phyloP scores from a whole-genome alignment of 1,140 invertebrate species.

The Drosophila ananassae region DNA sequence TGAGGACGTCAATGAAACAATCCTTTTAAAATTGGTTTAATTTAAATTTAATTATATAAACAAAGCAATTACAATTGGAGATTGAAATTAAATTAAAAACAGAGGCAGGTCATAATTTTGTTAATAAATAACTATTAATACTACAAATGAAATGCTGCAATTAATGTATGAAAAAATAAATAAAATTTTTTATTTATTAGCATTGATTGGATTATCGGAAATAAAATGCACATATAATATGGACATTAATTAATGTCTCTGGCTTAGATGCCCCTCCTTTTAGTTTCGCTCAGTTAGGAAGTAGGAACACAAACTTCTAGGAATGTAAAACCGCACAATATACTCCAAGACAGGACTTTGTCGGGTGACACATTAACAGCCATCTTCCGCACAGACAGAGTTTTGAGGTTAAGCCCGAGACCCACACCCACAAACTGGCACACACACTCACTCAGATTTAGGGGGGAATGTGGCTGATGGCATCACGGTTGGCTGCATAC shows the following conservation, averaged over 20 bases:
- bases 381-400: slow-evolving; percentile 56
- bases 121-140: not conserved
- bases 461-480: slow-evolving; percentile 26
- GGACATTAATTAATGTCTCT: not conserved
- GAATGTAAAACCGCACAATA: not conserved
- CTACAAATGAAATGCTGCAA: not conserved
- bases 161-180: not conserved
- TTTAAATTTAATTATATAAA: not conserved
- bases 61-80: too few relatives aligned
- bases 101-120: not conserved
- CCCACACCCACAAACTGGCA: slow-evolving; percentile 17
- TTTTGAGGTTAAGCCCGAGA: slow-evolving; percentile 57
- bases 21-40: not conserved
- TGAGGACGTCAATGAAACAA: not conserved
- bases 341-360: slow-evolving; percentile 13
- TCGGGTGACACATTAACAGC: slow-evolving; percentile 51
- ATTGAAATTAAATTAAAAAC: not conserved
- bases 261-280: too few relatives aligned
- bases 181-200: not conserved
- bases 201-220: not conserved
- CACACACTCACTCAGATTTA: not conserved
- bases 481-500: slow-evolving; percentile 39
- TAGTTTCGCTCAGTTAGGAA: not conserved
- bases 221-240: not conserved
- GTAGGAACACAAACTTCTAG: not conserved